Conservation (phyloP, 2,888 invertebrate species). For the Ypsolopha scabrella region DNA sequence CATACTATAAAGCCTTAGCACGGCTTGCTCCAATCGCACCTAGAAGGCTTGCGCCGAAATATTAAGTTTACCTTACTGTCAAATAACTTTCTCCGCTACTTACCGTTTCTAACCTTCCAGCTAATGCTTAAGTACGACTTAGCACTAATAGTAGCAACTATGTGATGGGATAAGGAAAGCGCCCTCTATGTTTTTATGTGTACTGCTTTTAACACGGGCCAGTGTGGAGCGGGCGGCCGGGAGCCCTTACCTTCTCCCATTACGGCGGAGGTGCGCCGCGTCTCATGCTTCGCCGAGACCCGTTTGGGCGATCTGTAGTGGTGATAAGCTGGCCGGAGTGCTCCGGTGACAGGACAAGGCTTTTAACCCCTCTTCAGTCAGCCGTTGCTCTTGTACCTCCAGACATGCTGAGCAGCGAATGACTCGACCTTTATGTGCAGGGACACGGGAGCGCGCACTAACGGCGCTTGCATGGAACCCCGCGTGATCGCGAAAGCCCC, state of each 20-base stretch:
- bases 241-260: slow-evolving; percentile 71
- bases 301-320: slow-evolving; percentile 47
- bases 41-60: slow-evolving; percentile 45
- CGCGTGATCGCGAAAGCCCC: slow-evolving; percentile 84
- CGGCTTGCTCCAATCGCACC: slow-evolving; percentile 64
- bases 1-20: slow-evolving; percentile 62
- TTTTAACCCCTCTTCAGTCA: slow-evolving; percentile 63
- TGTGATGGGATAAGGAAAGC: slow-evolving; percentile 83
- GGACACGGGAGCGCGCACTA: slow-evolving; percentile 47
- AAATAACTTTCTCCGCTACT: slow-evolving; percentile 59
- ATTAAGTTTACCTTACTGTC: slow-evolving; percentile 31
- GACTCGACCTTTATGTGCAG: slow-evolving; percentile 35
- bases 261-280: slow-evolving; percentile 70
- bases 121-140: slow-evolving; percentile 54
- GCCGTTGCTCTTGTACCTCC: slow-evolving; percentile 35
- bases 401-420: slow-evolving; percentile 21
- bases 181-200: slow-evolving; percentile 70
- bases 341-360: slow-evolving; percentile 43
- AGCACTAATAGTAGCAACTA: slow-evolving; percentile 52
- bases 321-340: slow-evolving; percentile 28
- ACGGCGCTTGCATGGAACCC: slow-evolving; percentile 76
- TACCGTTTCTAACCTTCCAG: slow-evolving; percentile 44
- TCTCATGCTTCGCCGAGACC: slow-evolving; percentile 57
- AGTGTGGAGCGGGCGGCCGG: slow-evolving; percentile 66
- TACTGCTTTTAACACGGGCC: slow-evolving; percentile 46